These are phyloP conservation scores for Hyperoplus lanceolatus DNA, from an alignment of 2,797 vertebrate genomes.

Conservation along the genomic window DNA sequence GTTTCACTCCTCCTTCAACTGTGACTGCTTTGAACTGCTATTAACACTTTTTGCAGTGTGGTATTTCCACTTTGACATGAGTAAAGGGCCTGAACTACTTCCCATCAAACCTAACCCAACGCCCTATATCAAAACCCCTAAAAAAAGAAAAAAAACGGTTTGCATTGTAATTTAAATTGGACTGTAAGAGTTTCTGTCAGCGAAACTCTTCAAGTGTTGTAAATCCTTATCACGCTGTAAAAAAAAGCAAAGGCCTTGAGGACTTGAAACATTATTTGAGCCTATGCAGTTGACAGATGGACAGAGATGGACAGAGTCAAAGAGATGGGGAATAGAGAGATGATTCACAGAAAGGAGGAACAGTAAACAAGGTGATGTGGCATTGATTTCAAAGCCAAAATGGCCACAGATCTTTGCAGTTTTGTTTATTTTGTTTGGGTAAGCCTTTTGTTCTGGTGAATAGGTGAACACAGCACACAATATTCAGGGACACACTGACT, in stretches of 20 bases:
- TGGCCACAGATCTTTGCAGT: constrained; percentile 29
- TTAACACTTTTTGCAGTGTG: not conserved
- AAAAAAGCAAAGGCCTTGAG: constrained; percentile 15
- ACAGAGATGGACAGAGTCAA: constrained; percentile 13
- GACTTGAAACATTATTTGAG: constrained; percentile 23
- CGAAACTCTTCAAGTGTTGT: constrained; percentile 4
- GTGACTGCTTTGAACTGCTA: not conserved
- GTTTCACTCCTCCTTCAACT: not conserved
- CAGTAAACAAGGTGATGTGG: constrained; percentile 13
- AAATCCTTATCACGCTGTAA: constrained; percentile 5
- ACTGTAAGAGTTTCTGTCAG: not conserved
- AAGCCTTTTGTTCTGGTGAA: constrained; percentile 45
- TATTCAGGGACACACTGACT: constrained; percentile 27
- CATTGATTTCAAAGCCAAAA: constrained; percentile 52
- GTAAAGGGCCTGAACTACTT: constrained; percentile 8
- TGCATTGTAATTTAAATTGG: not conserved
- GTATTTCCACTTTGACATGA: not conserved
- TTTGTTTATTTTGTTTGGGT: constrained; percentile 40
- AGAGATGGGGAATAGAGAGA: constrained; percentile 3
- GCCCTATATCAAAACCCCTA: constrained; percentile 7
- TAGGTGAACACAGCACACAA: constrained; percentile 36
- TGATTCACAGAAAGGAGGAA: constrained; percentile 21
- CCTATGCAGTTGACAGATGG: not conserved
- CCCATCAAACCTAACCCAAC: not conserved
- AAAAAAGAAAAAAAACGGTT: not conserved